A percentile compares a stretch with the other conserved stretches of the same genome.
These are phyloP conservation scores for Esox masquinongy DNA, from an alignment of 2,797 vertebrate genomes.

Conservation along the genomic window DNA sequence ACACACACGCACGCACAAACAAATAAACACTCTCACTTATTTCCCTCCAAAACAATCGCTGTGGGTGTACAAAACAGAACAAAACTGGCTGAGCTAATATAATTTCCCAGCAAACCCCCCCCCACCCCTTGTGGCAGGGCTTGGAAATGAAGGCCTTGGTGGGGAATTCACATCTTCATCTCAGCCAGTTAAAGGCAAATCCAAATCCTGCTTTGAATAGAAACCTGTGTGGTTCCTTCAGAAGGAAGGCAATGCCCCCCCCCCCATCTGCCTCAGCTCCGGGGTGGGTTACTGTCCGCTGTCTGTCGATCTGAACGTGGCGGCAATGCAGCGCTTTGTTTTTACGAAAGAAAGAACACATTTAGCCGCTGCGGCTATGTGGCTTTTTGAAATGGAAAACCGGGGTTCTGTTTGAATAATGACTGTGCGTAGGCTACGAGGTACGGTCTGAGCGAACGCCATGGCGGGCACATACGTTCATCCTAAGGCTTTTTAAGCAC, in stretches of 20 bases:
- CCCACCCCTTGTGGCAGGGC: not conserved
- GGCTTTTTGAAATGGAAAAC: slow-evolving; percentile 6
- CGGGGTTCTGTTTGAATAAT: not conserved
- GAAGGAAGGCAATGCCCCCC: not conserved
- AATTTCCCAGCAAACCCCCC: not conserved
- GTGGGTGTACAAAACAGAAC: not conserved
- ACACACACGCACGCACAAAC: not conserved
- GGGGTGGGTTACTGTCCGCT: not conserved
- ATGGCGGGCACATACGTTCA: not conserved
- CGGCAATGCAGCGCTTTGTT: not conserved
- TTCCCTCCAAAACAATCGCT: not conserved
- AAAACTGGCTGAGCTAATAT: not conserved
- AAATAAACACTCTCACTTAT: not conserved
- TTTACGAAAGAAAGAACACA: not conserved
- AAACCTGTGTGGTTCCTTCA: not conserved
- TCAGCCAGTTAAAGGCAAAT: not conserved
- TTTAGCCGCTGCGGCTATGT: not conserved
- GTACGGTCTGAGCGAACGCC: not conserved
- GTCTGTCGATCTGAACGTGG: not conserved
- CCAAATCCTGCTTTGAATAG: not conserved
- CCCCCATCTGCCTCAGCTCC: not conserved
- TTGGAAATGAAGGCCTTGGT: not conserved
- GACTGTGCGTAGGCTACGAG: not conserved
- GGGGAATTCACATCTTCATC: not conserved
- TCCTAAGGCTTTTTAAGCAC: slow-evolving; percentile 29